Conservation (phyloP, 1,140 invertebrate species). For the Aphelenchoides besseyi region DNA sequence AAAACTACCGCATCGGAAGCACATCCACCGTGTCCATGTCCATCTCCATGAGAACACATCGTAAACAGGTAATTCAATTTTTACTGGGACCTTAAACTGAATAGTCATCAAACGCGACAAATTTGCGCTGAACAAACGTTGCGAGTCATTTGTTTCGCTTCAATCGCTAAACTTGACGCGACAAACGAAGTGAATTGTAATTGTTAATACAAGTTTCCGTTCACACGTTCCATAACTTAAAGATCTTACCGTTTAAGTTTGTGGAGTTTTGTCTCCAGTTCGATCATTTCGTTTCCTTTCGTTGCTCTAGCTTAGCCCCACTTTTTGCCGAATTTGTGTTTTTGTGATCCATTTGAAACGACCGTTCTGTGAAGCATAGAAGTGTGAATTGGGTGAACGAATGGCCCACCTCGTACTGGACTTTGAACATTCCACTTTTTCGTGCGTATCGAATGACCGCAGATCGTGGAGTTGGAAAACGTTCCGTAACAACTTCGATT, state of each 20-base stretch:
- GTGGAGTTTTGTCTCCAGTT: too few relatives aligned
- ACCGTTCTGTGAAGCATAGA: neutral
- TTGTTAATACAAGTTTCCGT: too few relatives aligned
- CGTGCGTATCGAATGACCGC: neutral
- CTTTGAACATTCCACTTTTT: neutral
- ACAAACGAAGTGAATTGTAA: neutral
- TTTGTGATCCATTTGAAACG: neutral
- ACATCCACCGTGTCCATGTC: slow-evolving; percentile 62
- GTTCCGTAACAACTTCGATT: neutral
- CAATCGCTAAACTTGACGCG: neutral
- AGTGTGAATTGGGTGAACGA: neutral
- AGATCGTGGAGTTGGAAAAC: neutral
- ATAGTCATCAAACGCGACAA: neutral
- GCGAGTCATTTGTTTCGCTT: neutral
- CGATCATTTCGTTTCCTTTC: too few relatives aligned
- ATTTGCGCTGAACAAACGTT: neutral
- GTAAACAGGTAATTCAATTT: neutral
- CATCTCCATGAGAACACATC: slow-evolving; percentile 47
- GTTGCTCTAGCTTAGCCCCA: too few relatives aligned
- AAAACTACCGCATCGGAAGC: slow-evolving; percentile 67
- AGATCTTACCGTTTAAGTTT: too few relatives aligned
- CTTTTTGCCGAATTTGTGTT: neutral
- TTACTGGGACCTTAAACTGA: too few relatives aligned
- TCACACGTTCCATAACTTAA: too few relatives aligned
- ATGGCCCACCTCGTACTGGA: neutral